Conservation (phyloP, 1,140 invertebrate species). For the Drosophila orosa region DNA sequence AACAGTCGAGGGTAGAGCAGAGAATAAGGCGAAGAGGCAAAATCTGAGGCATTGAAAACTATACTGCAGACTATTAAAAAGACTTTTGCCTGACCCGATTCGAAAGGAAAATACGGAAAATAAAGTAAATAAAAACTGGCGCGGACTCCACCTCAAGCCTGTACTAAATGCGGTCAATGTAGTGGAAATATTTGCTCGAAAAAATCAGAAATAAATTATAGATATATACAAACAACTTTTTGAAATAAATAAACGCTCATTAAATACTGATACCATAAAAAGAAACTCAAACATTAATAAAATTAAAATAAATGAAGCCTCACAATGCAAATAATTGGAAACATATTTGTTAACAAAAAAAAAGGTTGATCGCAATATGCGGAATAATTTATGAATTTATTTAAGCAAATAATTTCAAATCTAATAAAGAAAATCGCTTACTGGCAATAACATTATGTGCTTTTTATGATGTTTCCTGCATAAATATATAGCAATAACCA, state of each 20-base stretch:
- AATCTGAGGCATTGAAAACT: conserved; percentile 25
- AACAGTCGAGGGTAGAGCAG: conserved; percentile 17
- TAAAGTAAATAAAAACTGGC: background rate
- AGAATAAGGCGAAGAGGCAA: conserved; percentile 5
- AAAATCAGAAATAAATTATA: background rate
- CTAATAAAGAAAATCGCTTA: background rate
- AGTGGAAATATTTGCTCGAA: background rate
- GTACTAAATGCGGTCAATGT: background rate
- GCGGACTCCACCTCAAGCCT: background rate
- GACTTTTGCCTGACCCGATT: conserved; percentile 18
- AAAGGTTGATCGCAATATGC: background rate
- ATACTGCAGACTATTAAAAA: conserved; percentile 23
- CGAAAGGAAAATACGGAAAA: conserved; percentile 12
- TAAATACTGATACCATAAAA: background rate
- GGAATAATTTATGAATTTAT: background rate
- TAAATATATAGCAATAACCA: background rate
- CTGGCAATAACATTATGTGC: background rate
- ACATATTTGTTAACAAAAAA: conserved; percentile 4
- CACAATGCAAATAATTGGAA: conserved; percentile 1
- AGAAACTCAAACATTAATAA: background rate
- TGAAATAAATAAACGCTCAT: background rate
- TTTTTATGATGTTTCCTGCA: background rate
- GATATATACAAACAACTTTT: background rate
- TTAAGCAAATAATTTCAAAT: conserved; percentile 6
- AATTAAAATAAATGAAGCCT: conserved; percentile 1